phyloP scores from a whole-genome alignment of 2,113 vertebrate species.

The Campylomormyrus tamandua region DNA sequence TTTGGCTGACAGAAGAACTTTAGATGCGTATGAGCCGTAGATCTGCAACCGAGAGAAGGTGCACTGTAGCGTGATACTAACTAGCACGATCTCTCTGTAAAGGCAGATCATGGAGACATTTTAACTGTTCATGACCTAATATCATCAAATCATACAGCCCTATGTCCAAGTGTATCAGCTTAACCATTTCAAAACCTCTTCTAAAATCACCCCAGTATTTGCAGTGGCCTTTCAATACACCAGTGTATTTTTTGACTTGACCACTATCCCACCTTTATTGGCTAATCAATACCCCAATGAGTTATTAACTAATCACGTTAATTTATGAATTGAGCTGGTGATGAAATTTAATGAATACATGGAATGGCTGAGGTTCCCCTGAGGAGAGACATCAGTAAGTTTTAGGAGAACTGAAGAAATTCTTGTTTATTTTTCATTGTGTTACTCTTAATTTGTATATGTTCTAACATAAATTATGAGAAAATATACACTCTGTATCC shows the following conservation, averaged over 20 bases:
- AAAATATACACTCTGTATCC: no score
- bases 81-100: neutral
- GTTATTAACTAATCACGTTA: neutral
- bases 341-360: no score
- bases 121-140: no score
- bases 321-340: neutral
- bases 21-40: neutral
- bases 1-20: neutral
- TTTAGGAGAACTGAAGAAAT: no score
- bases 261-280: neutral
- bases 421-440: no score
- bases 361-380: no score
- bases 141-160: neutral
- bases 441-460: no score
- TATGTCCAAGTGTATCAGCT: neutral
- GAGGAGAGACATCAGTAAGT: no score
- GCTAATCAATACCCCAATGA: neutral
- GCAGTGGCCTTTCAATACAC: neutral
- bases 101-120: neutral
- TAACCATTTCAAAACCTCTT: neutral
- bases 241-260: no score
- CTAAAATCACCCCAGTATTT: neutral
- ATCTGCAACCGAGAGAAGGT: neutral
- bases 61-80: neutral
- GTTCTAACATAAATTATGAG: no score